Conservation (phyloP, 2,113 vertebrate genomes). For the Python bivittatus region DNA sequence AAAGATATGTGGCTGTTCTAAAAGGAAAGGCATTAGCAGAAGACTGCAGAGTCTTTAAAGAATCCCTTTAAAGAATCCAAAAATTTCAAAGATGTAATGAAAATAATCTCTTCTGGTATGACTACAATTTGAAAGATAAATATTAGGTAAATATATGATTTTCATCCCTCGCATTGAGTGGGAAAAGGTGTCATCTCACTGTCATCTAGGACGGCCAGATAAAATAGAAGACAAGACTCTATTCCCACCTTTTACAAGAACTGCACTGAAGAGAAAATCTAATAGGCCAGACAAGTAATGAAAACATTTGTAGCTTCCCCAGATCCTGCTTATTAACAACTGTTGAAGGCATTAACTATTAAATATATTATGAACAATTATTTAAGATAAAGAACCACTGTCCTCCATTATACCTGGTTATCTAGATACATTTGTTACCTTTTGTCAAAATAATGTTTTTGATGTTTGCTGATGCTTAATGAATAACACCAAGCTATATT, state of each 20-base stretch:
- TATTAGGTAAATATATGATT: slow-evolving; percentile 26
- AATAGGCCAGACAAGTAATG: background rate
- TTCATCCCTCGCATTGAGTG: slow-evolving; percentile 40
- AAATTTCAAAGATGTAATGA: slow-evolving; percentile 31
- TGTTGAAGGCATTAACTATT: background rate
- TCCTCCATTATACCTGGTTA: too few relatives aligned
- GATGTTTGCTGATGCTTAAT: background rate
- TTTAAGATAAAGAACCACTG: background rate
- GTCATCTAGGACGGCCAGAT: background rate
- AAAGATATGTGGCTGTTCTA: slow-evolving; percentile 28
- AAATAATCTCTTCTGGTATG: background rate
- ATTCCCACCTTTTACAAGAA: background rate
- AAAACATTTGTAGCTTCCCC: background rate
- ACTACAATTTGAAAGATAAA: slow-evolving; percentile 46
- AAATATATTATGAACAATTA: background rate
- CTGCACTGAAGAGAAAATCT: background rate
- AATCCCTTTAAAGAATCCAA: slow-evolving; percentile 26
- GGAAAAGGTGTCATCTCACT: background rate
- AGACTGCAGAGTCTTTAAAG: slow-evolving; percentile 44
- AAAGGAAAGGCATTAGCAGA: slow-evolving; percentile 50
- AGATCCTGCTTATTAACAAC: background rate
- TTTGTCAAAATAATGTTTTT: background rate
- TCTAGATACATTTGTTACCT: background rate
- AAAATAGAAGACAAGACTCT: background rate
- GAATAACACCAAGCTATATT: background rate